Base-by-base conservation (phyloP, 2,797 vertebrate species). In the Gorsachius magnificus region DNA sequence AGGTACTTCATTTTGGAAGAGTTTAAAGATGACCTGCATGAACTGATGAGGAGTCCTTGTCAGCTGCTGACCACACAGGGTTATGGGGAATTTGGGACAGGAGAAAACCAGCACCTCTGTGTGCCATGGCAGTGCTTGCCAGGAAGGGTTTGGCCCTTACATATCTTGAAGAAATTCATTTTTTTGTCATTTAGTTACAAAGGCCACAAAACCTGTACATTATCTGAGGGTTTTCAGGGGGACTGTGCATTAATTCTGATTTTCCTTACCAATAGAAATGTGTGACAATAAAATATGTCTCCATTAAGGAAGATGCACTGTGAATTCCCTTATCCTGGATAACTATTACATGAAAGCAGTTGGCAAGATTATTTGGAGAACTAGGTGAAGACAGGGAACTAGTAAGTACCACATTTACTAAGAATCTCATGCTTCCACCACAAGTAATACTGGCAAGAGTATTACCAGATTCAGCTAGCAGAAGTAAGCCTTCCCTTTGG, bases 281-380 rank as follows among this genome's bases (percentile, higher is more conserved):
- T 51, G 6, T 72, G 38, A 90, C 50, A 78, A 18, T 87, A 80
- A 95, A 83, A 82, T 68, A 51, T 26, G 53, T 97, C 96, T 97
- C 93, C 84, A 16, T 97, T 94, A 96, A 99, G 98, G 97, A 97
- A 97, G 72, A 45, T 96, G 98, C 51, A 90, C 97, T 87, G 97
- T 97, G 95, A 97, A 98, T 77, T 96, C 93, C 38, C 81, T 98
- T 70, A 96, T 98, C 66, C 97, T 98, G 57, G 97, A 98, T 80
- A 98, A 98, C 93, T 98, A 97, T 77, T 92, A 96, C 63, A 96
- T 97, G 81, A 98, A 98, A 95, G 89, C 91, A 20, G 85, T 94
- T 90, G 95, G 93, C 83, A 96, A 96, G 89, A 60, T 72, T 97
- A 72, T 93, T 94, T 85, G 92, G 97, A 96, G 94, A 97, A 93